Percentiles rank a stretch among this genome's conserved stretches.
These are phyloP conservation scores for Bombyx huttoni DNA, from an alignment of 2,888 invertebrate genomes.

Conservation along the genomic window DNA sequence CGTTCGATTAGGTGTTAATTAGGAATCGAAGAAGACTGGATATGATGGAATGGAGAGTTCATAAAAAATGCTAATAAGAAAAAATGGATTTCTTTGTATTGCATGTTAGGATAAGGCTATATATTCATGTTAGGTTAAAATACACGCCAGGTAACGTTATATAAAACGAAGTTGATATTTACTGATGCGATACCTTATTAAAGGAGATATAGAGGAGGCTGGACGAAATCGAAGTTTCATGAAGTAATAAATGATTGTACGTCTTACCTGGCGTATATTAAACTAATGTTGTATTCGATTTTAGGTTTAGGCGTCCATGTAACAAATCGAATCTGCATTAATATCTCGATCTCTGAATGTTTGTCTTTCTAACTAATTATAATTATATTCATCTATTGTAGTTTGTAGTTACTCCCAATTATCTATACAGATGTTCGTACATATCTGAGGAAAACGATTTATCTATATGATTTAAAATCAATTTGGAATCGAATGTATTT, in stretches of 20 bases:
- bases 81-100: constrained; percentile 16
- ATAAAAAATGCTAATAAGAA: constrained; percentile 16
- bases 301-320: background rate
- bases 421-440: background rate
- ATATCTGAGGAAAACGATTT: background rate
- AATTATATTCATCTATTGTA: background rate
- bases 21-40: constrained; percentile 45
- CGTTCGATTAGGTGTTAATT: constrained; percentile 20
- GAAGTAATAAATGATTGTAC: background rate
- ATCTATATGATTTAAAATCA: background rate
- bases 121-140: constrained; percentile 1
- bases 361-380: background rate
- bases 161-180: background rate
- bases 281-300: background rate
- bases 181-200: too few species aligned
- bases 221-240: background rate
- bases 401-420: background rate
- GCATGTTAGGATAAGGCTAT: constrained; percentile 18
- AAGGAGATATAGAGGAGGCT: background rate
- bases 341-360: background rate
- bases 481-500: background rate
- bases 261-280: constrained; percentile 1
- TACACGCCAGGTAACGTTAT: background rate
- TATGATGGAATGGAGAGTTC: constrained; percentile 18
- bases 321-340: background rate